These are phyloP conservation scores for Rhombomys opimus DNA, from an alignment of 2,113 vertebrate species.

Conservation along the genomic window DNA sequence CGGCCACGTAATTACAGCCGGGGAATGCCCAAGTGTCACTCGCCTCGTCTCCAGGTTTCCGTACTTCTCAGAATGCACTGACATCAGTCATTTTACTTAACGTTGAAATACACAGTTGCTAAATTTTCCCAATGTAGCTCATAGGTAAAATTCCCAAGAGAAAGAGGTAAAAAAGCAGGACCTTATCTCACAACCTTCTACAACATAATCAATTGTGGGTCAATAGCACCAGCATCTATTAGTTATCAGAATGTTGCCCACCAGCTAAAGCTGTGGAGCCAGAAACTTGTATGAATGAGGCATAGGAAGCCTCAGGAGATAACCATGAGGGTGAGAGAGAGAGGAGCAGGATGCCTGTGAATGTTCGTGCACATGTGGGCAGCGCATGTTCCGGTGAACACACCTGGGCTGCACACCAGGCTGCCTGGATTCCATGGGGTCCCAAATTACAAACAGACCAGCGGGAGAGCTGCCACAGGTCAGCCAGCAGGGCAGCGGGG, in stretches of 20 bases:
- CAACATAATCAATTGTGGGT: neutral
- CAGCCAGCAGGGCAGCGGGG: conserved; percentile 26
- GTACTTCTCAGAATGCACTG: neutral
- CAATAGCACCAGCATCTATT: neutral
- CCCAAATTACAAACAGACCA: conserved; percentile 70
- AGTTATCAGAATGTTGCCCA: neutral
- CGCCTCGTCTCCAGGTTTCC: neutral
- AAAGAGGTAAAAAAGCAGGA: neutral
- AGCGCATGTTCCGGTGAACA: neutral
- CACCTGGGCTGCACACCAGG: conserved; percentile 48
- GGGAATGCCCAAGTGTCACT: neutral
- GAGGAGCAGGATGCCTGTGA: neutral
- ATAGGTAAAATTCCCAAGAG: neutral
- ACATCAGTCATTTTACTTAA: neutral
- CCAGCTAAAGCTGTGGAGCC: neutral
- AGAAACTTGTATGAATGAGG: neutral
- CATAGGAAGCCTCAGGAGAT: neutral
- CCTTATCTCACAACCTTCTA: neutral
- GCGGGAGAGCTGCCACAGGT: conserved; percentile 45
- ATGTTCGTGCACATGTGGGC: conserved; percentile 57
- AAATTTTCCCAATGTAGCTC: neutral
- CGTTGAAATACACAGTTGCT: neutral
- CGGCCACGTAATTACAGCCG: accelerated
- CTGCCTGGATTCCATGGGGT: conserved; percentile 2
- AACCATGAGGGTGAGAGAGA: neutral